Evolutionary conservation across 2,113 vertebrate genomes (phyloP).

Genomic region (Psammodynastes pulverulentus): DNA sequence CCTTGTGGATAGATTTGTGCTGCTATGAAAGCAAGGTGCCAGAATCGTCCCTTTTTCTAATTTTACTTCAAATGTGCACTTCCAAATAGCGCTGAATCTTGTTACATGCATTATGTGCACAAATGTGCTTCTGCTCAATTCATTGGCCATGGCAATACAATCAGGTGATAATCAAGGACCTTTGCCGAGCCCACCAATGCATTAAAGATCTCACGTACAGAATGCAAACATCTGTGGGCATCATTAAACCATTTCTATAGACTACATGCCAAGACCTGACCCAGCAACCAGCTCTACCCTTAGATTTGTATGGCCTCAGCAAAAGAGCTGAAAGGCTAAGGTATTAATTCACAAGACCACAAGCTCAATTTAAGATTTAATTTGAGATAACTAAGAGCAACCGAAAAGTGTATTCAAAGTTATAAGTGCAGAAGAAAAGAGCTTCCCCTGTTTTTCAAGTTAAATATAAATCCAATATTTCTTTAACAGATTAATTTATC

Average conservation of each 20-base stretch:
- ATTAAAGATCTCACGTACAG: constrained; percentile 52
- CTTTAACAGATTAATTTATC: constrained; percentile 70
- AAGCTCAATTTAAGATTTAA: constrained; percentile 85
- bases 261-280: constrained; percentile 68
- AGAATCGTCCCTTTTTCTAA: neutral
- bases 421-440: constrained; percentile 70
- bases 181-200: constrained; percentile 52
- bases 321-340: constrained; percentile 73
- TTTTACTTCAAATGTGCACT: constrained; percentile 33
- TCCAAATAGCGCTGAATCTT: neutral
- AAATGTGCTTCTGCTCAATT: constrained; percentile 38
- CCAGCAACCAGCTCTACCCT: constrained; percentile 73
- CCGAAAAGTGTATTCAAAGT: constrained; percentile 79
- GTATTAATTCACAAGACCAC: constrained; percentile 80
- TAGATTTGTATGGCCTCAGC: constrained; percentile 78
- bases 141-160: constrained; percentile 45
- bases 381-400: constrained; percentile 80
- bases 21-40: neutral
- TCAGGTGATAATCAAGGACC: constrained; percentile 49
- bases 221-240: constrained; percentile 70
- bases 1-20: neutral
- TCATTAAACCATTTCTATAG: constrained; percentile 75
- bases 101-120: neutral
- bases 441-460: constrained; percentile 71
- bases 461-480: constrained; percentile 75